Evolutionary conservation across 2,888 invertebrate genomes (phyloP).

Genomic region (Nomada ruficornis): DNA sequence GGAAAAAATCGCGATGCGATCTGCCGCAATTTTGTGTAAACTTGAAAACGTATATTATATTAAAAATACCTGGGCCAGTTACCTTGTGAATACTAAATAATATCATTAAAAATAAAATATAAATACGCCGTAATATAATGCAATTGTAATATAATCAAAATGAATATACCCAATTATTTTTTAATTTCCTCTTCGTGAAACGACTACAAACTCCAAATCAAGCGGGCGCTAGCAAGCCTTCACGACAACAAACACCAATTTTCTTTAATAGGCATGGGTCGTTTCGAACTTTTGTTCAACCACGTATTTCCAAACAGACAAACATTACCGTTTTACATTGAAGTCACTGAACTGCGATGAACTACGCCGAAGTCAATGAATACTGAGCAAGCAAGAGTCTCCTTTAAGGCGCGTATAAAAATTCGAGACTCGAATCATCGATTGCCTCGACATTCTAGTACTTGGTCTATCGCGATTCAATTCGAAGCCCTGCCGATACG

Average conservation of each 20-base stretch:
- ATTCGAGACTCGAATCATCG: slow-evolving; percentile 4
- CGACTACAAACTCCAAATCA: neutral
- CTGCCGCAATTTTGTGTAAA: too few species aligned
- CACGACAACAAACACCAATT: neutral
- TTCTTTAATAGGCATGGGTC: neutral
- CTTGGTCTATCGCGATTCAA: neutral
- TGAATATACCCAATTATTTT: too few species aligned
- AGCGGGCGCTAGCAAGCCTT: too few species aligned
- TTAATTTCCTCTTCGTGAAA: too few species aligned
- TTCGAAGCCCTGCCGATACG: neutral
- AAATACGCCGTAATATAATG: too few species aligned
- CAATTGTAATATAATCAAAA: too few species aligned
- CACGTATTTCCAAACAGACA: slow-evolving; percentile 13
- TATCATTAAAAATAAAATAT: too few species aligned
- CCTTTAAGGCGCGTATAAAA: slow-evolving; percentile 11
- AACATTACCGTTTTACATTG: slow-evolving; percentile 9
- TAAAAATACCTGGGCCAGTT: too few species aligned
- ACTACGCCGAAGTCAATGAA: slow-evolving; percentile 7
- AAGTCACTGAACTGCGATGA: slow-evolving; percentile 20
- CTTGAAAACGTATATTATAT: too few species aligned
- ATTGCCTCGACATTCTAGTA: neutral
- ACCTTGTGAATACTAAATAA: too few species aligned
- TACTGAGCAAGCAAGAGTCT: slow-evolving; percentile 1
- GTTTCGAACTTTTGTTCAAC: slow-evolving; percentile 14
- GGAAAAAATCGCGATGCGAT: too few species aligned